Evolutionary conservation across 2,113 vertebrate genomes (phyloP), one percentile per base, ranked within the genome.

Genomic region (Acrocephalus arundinaceus): DNA sequence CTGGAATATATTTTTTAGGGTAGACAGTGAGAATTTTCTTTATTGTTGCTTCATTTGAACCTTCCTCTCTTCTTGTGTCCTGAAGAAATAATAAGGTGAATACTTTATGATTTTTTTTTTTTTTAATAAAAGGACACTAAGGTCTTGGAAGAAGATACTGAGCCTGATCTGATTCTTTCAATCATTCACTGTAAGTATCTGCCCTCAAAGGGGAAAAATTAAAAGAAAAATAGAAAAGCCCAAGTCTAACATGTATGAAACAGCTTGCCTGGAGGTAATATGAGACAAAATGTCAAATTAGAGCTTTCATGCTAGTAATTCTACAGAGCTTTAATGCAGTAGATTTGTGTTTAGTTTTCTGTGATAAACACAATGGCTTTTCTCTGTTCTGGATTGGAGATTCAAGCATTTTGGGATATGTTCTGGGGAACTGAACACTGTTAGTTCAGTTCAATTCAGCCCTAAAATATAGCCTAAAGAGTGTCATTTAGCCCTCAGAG

Each of bases 1-100:
- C 15, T 46, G 12, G 3, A 76, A 45, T 49, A 9, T 33, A 6
- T 67, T 72, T 61, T 72, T 4, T 31, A 20, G 12, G 15, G 17
- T 62, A 8, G 11, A 66, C 3, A 48, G 25, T 16, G 13, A 73
- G 3, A 9, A 15, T 65, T 66, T 63, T 76, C n/a, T 54, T 84
- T 3, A 11, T 5, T 30, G 7, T 43, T 78, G 7, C 3, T 46
- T 66, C 14, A 6, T 73, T 82, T 92, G 33, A 75, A 37, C 3
- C 18, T 72, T 78, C 13, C 6, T 4, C 5, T 37, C 2, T 52
- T 37, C 3, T 24, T 55, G 2, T 74, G 4, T 39, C 0, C 15
- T 61, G 35, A 55, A 83, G 30, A 79, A 28, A 33, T 33, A 51
- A 16, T 51, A 71, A 65, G 15, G 6, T 45, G 13, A 83, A 25